These are phyloP conservation scores for Haliclystus octoradiatus DNA, from an alignment of 30 jellyfish, hydroid and myxozoan species.

Conservation along the genomic window DNA sequence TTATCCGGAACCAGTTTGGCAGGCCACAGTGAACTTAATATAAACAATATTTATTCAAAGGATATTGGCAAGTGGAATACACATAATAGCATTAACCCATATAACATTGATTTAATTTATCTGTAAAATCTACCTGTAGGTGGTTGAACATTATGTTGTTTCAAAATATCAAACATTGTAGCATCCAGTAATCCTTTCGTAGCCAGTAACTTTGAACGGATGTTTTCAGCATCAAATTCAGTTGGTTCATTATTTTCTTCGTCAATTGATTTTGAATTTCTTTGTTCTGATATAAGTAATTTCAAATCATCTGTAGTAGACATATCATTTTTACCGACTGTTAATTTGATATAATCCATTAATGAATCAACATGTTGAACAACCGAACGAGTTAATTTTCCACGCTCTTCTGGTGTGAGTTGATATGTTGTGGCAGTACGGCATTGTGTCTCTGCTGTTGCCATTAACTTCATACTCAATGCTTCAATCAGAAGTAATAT, in stretches of 20 bases:
- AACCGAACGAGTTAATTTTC: neutral
- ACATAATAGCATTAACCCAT: no score
- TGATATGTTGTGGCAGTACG: neutral
- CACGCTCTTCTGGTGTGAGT: neutral
- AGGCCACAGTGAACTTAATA: no score
- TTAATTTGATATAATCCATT: neutral
- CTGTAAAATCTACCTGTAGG: slow-evolving; percentile 1
- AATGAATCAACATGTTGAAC: slow-evolving; percentile 23
- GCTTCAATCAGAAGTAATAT: slow-evolving; percentile 26
- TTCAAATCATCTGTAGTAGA: neutral
- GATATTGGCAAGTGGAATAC: no score
- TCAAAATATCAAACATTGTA: neutral
- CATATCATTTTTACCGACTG: neutral
- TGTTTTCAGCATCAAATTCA: neutral
- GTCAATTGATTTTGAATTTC: neutral
- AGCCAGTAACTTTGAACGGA: neutral
- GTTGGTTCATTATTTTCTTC: neutral
- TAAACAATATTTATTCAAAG: no score
- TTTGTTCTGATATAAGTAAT: neutral
- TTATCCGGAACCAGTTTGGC: no score
- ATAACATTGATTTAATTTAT: no score
- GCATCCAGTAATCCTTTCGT: slow-evolving; percentile 1
- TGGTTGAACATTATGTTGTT: neutral
- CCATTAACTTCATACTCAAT: slow-evolving; percentile 28
- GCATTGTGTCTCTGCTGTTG: slow-evolving; percentile 21